A percentile compares a stretch with the other conserved stretches of the same genome.
phyloP scores from a whole-genome alignment of 1,140 invertebrate genomes.

The Tigriopus japonicus region DNA sequence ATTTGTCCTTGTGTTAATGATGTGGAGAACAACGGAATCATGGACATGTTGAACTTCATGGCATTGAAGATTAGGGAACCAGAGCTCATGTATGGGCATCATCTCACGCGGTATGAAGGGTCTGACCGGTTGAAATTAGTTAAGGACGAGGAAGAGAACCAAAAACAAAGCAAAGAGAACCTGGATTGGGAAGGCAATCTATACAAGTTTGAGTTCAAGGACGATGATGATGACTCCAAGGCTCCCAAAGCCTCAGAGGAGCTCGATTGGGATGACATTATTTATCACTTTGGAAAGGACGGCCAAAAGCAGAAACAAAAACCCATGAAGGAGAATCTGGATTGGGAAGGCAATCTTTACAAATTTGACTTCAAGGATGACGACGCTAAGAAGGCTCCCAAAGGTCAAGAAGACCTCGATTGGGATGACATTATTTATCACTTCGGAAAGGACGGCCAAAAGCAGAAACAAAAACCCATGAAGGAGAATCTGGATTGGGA shows the following conservation, averaged over 20 bases:
- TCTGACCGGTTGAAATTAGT: not conserved
- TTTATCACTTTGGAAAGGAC: not conserved
- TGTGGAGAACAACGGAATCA: not conserved
- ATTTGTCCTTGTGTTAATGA: not conserved
- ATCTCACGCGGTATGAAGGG: not conserved
- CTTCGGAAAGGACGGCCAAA: not conserved
- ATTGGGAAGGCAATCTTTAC: not conserved
- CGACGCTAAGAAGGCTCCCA: not conserved
- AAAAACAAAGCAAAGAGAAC: not conserved
- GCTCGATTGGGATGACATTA: not conserved
- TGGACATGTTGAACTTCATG: not conserved
- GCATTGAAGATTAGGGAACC: not conserved
- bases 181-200: not conserved
- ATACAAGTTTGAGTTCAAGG: not conserved
- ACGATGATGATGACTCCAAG: not conserved
- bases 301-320: too few species aligned
- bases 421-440: not conserved
- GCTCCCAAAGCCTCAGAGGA: too few species aligned
- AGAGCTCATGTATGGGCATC: not conserved
- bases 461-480: too few species aligned
- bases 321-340: not conserved
- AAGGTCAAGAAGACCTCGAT: not conserved
- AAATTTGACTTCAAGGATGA: not conserved
- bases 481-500: not conserved
- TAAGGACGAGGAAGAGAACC: not conserved